A percentile compares a stretch with the other conserved stretches of the same genome.
Conservation (phyloP, 2,113 vertebrate species). For the Cephalopterus ornatus region DNA sequence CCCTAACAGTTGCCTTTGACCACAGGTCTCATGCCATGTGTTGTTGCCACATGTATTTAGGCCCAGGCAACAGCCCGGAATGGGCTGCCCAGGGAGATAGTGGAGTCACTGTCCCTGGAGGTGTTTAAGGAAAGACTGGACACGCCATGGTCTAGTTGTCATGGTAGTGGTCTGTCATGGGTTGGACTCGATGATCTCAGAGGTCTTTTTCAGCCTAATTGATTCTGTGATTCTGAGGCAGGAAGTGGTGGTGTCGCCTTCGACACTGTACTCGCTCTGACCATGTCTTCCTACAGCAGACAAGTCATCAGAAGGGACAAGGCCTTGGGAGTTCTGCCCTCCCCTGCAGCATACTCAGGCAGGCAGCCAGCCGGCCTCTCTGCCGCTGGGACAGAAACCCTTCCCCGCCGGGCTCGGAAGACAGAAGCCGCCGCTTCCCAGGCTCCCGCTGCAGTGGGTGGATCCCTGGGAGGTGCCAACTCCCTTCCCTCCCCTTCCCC, state of each 20-base stretch:
- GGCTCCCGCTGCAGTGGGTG: background rate
- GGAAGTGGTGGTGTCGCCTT: rapidly evolving
- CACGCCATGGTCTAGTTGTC: rapidly evolving
- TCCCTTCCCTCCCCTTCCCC: background rate
- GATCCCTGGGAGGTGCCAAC: conserved; percentile 25
- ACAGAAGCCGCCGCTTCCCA: rapidly evolving
- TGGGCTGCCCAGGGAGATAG: background rate
- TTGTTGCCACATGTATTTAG: rapidly evolving
- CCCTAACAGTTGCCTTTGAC: background rate
- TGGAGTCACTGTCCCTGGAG: background rate
- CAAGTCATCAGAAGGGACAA: rapidly evolving
- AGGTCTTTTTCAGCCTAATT: rapidly evolving
- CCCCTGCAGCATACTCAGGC: background rate
- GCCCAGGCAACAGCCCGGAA: background rate
- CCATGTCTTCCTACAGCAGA: background rate
- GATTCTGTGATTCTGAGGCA: background rate
- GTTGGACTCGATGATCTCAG: background rate
- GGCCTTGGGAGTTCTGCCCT: rapidly evolving
- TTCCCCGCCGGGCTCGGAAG: rapidly evolving
- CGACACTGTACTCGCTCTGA: rapidly evolving
- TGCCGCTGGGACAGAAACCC: background rate
- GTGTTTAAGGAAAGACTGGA: background rate
- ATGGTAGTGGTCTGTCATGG: background rate
- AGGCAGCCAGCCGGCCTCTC: background rate
- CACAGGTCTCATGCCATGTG: rapidly evolving